Percentiles rank a stretch among this genome's conserved stretches.
Evolutionary conservation across 2,113 vertebrate genomes (phyloP).

Genomic region (Butorides virescens): DNA sequence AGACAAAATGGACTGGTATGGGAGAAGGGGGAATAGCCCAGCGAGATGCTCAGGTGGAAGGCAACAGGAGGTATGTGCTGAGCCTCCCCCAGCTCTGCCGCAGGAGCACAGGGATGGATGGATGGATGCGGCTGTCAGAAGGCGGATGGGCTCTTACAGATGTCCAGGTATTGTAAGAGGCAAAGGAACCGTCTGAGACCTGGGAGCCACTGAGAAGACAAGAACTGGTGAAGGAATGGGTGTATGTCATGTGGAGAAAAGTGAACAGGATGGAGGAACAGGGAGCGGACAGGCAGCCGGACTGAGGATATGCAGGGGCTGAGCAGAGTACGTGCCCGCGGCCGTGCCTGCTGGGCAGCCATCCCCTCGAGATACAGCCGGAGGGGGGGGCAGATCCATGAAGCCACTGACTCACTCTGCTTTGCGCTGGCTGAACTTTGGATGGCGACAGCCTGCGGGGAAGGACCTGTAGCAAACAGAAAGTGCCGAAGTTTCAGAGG

Average conservation of each 20-base stretch:
- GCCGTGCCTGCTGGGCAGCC: background rate
- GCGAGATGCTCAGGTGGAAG: background rate
- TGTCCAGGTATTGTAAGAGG: background rate
- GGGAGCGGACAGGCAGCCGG: background rate
- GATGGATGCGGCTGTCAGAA: background rate
- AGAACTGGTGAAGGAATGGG: background rate
- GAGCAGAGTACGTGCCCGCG: rapidly evolving
- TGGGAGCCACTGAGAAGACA: background rate
- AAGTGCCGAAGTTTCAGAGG: background rate
- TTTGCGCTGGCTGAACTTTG: background rate
- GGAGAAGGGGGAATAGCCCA: background rate
- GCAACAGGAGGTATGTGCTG: background rate
- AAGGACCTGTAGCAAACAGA: background rate
- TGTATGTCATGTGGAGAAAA: background rate
- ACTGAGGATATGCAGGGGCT: background rate
- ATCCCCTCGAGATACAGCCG: rapidly evolving
- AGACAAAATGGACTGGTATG: background rate
- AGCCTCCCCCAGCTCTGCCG: background rate
- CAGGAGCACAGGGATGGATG: background rate
- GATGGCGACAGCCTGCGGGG: too few relatives aligned
- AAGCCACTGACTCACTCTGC: background rate
- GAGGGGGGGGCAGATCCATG: background rate
- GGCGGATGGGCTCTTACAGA: background rate
- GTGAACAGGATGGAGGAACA: background rate
- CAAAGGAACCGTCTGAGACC: background rate